These are phyloP conservation scores for Stenopsyche tienmushanensis DNA, from an alignment of 1,140 invertebrate species.

Conservation along the genomic window DNA sequence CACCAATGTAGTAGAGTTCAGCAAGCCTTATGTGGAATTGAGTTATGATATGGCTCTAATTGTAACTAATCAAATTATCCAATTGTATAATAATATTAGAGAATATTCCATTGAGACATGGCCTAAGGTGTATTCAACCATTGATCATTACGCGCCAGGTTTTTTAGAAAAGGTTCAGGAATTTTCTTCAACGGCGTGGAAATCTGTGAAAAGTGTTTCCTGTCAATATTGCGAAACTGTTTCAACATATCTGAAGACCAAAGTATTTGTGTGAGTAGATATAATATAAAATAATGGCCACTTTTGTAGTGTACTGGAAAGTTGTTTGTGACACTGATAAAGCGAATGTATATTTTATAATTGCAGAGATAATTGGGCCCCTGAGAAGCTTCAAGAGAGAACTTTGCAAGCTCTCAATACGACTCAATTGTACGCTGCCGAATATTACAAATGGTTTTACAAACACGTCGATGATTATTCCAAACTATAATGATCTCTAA, in stretches of 20 bases:
- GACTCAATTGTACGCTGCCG: constrained; percentile 60
- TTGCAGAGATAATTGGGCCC: constrained; percentile 73
- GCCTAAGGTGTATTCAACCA: constrained; percentile 61
- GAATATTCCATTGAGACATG: constrained; percentile 61
- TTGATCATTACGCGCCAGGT: constrained; percentile 71
- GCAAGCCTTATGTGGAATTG: constrained; percentile 63
- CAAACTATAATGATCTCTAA: constrained; percentile 59
- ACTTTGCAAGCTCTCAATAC: constrained; percentile 64
- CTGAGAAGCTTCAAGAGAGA: constrained; percentile 69
- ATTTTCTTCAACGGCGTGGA: constrained; percentile 49
- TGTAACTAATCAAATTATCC: constrained; percentile 54
- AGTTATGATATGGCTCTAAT: constrained; percentile 58
- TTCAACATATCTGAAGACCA: constrained; percentile 63
- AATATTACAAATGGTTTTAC: constrained; percentile 72
- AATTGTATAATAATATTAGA: constrained; percentile 56
- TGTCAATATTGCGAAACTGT: constrained; percentile 53
- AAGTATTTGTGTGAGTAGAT: constrained; percentile 76
- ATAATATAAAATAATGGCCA: neutral
- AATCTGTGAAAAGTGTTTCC: constrained; percentile 50
- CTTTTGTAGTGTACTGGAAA: neutral
- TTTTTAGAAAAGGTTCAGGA: constrained; percentile 60
- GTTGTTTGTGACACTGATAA: neutral
- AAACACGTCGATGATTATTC: constrained; percentile 71
- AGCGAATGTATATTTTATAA: constrained; percentile 27
- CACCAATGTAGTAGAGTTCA: constrained; percentile 54